phyloP scores from a whole-genome alignment of 2,113 vertebrate genomes.

The Paralichthys olivaceus region DNA sequence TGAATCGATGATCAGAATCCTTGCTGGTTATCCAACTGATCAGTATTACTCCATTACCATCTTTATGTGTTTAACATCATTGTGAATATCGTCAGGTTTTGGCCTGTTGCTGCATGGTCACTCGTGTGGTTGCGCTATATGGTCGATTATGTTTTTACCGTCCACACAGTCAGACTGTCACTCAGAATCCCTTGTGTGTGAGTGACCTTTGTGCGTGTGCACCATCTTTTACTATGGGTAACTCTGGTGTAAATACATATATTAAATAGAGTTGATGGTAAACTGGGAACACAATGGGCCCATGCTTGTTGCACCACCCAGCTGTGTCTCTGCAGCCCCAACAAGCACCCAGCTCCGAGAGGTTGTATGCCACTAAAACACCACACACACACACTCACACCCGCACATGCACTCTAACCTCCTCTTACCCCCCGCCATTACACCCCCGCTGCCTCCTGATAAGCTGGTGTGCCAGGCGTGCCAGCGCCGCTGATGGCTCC shows the following conservation, averaged over 20 bases:
- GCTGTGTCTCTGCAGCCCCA: conserved; percentile 39
- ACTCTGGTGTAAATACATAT: neutral
- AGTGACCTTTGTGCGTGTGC: neutral
- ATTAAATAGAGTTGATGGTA: conserved; percentile 2
- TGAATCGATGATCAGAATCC: neutral
- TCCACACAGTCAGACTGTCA: neutral
- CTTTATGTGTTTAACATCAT: too few species aligned
- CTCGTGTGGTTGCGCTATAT: neutral
- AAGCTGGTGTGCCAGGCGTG: conserved; percentile 75
- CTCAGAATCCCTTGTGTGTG: neutral
- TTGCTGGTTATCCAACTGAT: neutral
- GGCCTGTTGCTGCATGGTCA: neutral
- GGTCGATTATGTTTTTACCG: neutral
- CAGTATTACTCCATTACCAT: too few species aligned
- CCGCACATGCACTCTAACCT: conserved; percentile 21
- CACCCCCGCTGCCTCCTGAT: conserved; percentile 57
- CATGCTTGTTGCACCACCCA: neutral
- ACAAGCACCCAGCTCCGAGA: conserved; percentile 48
- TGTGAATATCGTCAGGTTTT: neutral
- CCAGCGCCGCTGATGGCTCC: conserved; percentile 58
- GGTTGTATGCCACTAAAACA: conserved; percentile 58
- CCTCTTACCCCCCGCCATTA: conserved; percentile 14
- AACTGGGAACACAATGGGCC: conserved; percentile 8
- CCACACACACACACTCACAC: neutral
- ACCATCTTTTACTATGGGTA: neutral